A percentile compares a stretch with the other conserved stretches of the same genome.
Evolutionary conservation across 1,140 invertebrate species (phyloP).

Genomic region (Aradophagus sp.): DNA sequence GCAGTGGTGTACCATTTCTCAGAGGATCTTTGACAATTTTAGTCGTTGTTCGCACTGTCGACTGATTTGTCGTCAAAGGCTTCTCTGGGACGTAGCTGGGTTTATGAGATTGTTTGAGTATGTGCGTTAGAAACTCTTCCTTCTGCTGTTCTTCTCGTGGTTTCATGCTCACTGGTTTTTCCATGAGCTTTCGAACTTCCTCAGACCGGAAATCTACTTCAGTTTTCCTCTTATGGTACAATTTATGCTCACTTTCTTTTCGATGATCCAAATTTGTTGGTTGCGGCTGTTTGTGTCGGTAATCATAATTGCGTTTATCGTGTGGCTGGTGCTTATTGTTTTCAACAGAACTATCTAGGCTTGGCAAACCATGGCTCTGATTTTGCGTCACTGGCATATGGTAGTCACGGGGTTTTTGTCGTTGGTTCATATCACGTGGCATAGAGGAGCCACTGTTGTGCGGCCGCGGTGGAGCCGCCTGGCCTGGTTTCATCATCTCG

Average conservation of each 20-base stretch:
- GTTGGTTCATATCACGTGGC: conserved; percentile 55
- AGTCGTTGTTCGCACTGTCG: no score
- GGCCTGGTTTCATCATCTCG: conserved; percentile 61
- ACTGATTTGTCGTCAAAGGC: no score
- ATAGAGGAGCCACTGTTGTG: conserved; percentile 55
- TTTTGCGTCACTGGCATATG: conserved; percentile 11
- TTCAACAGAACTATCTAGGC: conserved; percentile 25
- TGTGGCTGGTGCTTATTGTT: conserved; percentile 28
- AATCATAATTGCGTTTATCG: conserved; percentile 12
- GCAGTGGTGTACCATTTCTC: conserved; percentile 64
- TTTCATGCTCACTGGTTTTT: conserved; percentile 65
- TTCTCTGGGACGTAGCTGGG: conserved; percentile 62
- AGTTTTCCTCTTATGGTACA: conserved; percentile 59
- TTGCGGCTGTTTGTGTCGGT: conserved; percentile 28
- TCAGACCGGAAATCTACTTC: conserved; percentile 66
- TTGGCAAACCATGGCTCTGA: conserved; percentile 20
- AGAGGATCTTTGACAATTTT: conserved; percentile 63
- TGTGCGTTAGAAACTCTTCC: conserved; percentile 62
- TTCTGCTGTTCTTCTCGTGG: conserved; percentile 62
- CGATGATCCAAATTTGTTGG: conserved; percentile 56
- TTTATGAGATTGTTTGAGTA: conserved; percentile 66
- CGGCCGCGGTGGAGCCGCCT: conserved; percentile 54
- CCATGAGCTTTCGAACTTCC: conserved; percentile 69
- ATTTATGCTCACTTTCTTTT: conserved; percentile 62
- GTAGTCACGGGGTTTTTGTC: conserved; percentile 61